Conservation (phyloP, 1,140 invertebrate genomes). For the Monochamus saltuarius region DNA sequence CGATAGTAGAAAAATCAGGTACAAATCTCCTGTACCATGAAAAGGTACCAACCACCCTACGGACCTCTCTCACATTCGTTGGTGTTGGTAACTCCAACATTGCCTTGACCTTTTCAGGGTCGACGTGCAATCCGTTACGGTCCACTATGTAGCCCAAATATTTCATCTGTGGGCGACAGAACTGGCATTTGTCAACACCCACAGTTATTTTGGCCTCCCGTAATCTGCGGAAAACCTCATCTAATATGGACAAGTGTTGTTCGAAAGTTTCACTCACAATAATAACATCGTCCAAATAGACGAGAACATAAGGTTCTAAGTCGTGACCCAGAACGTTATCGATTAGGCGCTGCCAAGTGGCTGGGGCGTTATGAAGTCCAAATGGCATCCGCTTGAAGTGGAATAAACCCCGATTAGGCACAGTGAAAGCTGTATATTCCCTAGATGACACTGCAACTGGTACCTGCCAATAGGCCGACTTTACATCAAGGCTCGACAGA, state of each 20-base stretch:
- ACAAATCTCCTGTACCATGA: constrained; percentile 21
- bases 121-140: neutral
- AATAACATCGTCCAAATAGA: constrained; percentile 47
- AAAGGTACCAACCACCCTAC: constrained; percentile 16
- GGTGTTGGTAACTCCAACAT: constrained; percentile 48
- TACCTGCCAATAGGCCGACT: constrained; percentile 50
- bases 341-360: neutral
- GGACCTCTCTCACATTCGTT: constrained; percentile 26
- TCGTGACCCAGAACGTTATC: constrained; percentile 12
- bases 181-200: constrained; percentile 16
- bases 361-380: constrained; percentile 1
- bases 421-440: constrained; percentile 50
- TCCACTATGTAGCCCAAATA: too few relatives aligned
- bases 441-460: constrained; percentile 40
- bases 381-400: neutral
- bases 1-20: constrained; percentile 4
- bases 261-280: constrained; percentile 38
- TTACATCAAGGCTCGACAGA: constrained; percentile 41
- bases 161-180: constrained; percentile 3
- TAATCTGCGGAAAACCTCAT: constrained; percentile 23
- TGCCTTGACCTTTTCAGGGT: constrained; percentile 14
- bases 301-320: constrained; percentile 30
- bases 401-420: neutral
- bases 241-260: constrained; percentile 1
- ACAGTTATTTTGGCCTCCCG: constrained; percentile 14